phyloP scores from a whole-genome alignment of 2,888 invertebrate species.

The Loripinus fragilis region DNA sequence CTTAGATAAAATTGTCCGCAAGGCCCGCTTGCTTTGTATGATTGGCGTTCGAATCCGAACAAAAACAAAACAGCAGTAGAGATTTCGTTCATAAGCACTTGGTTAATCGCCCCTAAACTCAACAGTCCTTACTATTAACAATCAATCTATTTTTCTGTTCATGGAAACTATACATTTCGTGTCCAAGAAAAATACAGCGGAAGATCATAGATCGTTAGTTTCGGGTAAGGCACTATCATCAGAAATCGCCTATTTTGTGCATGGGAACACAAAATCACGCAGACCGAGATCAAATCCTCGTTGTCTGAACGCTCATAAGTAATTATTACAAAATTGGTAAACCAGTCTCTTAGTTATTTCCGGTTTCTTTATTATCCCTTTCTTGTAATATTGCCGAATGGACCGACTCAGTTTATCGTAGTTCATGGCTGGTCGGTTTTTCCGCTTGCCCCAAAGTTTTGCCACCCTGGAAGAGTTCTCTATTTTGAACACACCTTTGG shows the following conservation, averaged over 20 bases:
- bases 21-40: constrained; percentile 15
- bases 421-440: constrained; percentile 99
- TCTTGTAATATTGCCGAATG: constrained; percentile 99
- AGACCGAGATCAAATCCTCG: background rate
- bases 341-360: constrained; percentile 98
- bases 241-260: background rate
- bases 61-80: too few relatives aligned
- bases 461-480: constrained; percentile 99
- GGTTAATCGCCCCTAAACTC: too few relatives aligned
- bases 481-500: constrained; percentile 96
- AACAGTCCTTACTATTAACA: too few relatives aligned
- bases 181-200: background rate
- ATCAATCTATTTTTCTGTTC: too few relatives aligned
- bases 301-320: constrained; percentile 88
- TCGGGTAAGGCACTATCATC: background rate
- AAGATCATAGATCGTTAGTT: background rate
- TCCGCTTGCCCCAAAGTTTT: constrained; percentile 98
- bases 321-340: constrained; percentile 99
- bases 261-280: background rate
- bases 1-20: background rate
- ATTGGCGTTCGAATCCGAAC: background rate
- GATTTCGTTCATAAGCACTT: too few relatives aligned
- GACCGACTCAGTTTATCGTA: constrained; percentile 99
- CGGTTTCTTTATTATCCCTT: constrained; percentile 95
- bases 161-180: background rate